A percentile compares a stretch with the other conserved stretches of the same genome.
Evolutionary conservation across 2,888 invertebrate genomes (phyloP).

Genomic region (Tenthredo mesomela): DNA sequence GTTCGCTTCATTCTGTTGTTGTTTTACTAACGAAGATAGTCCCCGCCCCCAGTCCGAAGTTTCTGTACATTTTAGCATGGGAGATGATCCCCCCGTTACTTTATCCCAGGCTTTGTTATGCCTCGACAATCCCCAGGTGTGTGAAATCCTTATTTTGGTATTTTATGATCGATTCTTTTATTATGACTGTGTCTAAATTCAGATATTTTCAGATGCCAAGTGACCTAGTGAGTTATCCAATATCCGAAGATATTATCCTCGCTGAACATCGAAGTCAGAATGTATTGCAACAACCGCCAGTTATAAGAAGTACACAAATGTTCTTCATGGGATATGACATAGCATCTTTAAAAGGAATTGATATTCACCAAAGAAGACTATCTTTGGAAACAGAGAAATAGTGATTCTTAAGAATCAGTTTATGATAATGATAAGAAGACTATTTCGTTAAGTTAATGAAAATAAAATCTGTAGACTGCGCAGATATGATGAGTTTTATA

Average conservation of each 20-base stretch:
- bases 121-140: constrained; percentile 41
- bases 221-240: constrained; percentile 38
- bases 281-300: constrained; percentile 25
- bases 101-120: constrained; percentile 41
- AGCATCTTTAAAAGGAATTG: neutral
- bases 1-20: constrained; percentile 38
- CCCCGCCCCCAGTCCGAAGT: neutral
- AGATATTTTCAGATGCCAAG: constrained; percentile 21
- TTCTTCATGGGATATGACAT: constrained; percentile 38
- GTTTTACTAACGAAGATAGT: neutral
- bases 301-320: constrained; percentile 43
- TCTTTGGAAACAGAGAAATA: neutral
- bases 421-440: neutral
- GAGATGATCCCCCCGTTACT: constrained; percentile 25
- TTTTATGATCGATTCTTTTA: neutral
- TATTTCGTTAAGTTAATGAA: neutral
- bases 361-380: neutral
- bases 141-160: neutral
- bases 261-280: constrained; percentile 26
- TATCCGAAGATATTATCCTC: constrained; percentile 32
- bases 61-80: constrained; percentile 16
- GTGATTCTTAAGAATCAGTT: neutral
- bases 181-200: neutral
- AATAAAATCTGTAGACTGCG: neutral
- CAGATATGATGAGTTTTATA: neutral